Percentiles rank a stretch among this genome's conserved stretches.
Conservation (phyloP, 2,113 vertebrate genomes). For the Rattus norvegicus region GRCr8 NC_086021.1:180845001-180845500, state of each 20-base stretch:
- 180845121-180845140: neutral
- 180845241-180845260: neutral
- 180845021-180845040: neutral
- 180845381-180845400: neutral
- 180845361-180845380: neutral
- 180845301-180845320: neutral
- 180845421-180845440: too few relatives aligned
- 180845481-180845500: accelerated
- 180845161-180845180: neutral
- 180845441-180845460: neutral
- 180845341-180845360: neutral
- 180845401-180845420: neutral
- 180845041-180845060: neutral
- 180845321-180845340: neutral
- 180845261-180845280: neutral
- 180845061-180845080: neutral
- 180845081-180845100: accelerated
- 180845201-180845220: neutral
- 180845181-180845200: neutral
- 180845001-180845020: neutral
- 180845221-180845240: neutral
- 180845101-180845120: accelerated
- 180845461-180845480: neutral
- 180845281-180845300: neutral
- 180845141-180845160: neutral